phyloP scores from a whole-genome alignment of 2,888 invertebrate species.

The Tipula confusa region DNA sequence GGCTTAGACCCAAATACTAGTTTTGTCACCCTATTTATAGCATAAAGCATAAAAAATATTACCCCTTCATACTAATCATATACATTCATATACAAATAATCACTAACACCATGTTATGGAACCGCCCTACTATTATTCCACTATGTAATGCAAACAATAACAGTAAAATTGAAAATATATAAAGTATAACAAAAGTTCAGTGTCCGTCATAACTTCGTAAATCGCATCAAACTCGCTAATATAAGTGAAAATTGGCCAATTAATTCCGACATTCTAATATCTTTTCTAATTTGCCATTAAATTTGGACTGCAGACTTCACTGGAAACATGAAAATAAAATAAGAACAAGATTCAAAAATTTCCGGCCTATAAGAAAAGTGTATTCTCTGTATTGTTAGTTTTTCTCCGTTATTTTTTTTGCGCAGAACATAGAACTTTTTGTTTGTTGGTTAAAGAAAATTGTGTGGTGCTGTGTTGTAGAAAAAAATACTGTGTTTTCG shows the following conservation, averaged over 20 bases:
- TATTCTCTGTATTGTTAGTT: neutral
- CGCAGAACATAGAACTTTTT: neutral
- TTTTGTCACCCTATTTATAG: neutral
- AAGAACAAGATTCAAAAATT: neutral
- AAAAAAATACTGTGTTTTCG: neutral
- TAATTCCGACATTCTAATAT: neutral
- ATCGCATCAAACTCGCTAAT: neutral
- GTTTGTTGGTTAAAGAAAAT: neutral
- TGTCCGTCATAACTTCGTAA: neutral
- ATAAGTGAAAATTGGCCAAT: neutral
- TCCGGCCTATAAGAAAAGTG: neutral
- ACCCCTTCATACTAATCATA: neutral
- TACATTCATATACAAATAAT: neutral
- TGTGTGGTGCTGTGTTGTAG: neutral
- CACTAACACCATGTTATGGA: neutral
- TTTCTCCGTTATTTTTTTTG: neutral
- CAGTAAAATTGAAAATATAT: neutral
- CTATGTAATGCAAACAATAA: neutral
- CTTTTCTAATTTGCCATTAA: neutral
- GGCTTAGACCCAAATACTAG: neutral
- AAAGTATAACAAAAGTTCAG: slow-evolving; percentile 7
- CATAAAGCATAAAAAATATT: neutral
- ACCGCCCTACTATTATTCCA: neutral
- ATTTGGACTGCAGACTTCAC: neutral
- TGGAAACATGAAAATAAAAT: neutral